Evolutionary conservation across 1,140 invertebrate genomes (phyloP).

Genomic region (Oscheius sp.): DNA sequence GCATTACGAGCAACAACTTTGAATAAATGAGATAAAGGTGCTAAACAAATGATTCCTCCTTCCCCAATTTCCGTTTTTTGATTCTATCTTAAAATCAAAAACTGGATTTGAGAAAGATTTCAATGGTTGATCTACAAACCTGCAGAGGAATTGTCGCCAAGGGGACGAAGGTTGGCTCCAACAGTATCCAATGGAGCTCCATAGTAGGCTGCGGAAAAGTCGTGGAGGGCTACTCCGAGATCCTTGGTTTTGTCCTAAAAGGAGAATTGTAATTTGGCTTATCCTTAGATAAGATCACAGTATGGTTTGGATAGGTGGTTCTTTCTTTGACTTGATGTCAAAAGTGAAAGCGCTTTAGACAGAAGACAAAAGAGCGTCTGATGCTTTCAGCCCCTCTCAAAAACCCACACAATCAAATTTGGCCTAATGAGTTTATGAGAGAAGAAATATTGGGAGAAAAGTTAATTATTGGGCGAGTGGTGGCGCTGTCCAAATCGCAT

Average conservation of each 20-base stretch:
- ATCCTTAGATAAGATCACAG: neutral
- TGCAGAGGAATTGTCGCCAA: constrained; percentile 17
- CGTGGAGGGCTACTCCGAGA: constrained; percentile 22
- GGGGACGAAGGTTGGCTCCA: constrained; percentile 15
- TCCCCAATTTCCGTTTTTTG: constrained; percentile 18
- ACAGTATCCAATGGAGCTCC: constrained; percentile 22
- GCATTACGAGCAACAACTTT: constrained; percentile 15
- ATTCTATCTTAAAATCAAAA: constrained; percentile 9
- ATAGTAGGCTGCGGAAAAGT: constrained; percentile 26
- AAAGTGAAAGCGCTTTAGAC: too few species aligned
- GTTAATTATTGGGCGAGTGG: constrained; percentile 38
- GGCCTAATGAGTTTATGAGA: constrained; percentile 43
- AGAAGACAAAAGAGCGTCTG: too few species aligned
- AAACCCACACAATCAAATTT: constrained; percentile 39
- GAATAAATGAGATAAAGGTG: constrained; percentile 7
- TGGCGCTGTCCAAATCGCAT: constrained; percentile 24
- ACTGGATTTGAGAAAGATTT: neutral
- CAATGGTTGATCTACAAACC: neutral
- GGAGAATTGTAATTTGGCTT: neutral
- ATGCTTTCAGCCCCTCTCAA: constrained; percentile 2
- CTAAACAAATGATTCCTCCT: too few species aligned
- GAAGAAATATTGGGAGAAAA: constrained; percentile 40
- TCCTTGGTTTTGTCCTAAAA: constrained; percentile 36
- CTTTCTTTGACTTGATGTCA: too few species aligned
- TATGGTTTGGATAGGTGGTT: neutral